Evolutionary conservation across 2,888 invertebrate species (phyloP), one percentile per base, ranked within the genome.

Genomic region (Trachelus stipa): DNA sequence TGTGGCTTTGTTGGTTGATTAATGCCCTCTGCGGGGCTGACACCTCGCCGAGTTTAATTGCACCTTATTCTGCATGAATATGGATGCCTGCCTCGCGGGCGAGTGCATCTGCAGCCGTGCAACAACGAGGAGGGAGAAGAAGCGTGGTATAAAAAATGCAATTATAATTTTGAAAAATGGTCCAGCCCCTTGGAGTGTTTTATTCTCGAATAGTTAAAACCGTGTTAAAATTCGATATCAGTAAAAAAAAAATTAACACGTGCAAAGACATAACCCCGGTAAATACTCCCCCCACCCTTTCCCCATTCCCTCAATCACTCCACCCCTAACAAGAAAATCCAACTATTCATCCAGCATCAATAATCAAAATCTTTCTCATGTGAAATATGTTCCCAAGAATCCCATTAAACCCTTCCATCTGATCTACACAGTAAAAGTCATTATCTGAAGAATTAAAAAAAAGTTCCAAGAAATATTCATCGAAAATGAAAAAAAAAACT

Each of bases 51-150:
- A 88, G 87, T 91, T 91, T 91, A 91, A 91, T 91, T 91, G 91
- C 90, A 90, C 90, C 91, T 91, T 90, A 90, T 91, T 91, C 90
- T 81, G 85, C 89, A 91, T 91, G 91, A 91, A 91, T 91, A 91
- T 91, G 91, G 90, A 91, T 91, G 90, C 86, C 80, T 89, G 88
- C 89, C 89, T 89, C 84, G 86, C 88, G 89, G 90, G 85, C 87
- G 84, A 79, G 80, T 77, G 80, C 82, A 33, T 34, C 34, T 74
- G 74, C 37, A 37, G 35, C 75, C 71, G 71, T 31, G 34, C 1
- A 33, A 11, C 31, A 31, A 9, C 12, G 12, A 12, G 71, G 71
- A 34, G 71, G 71, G 31, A 71, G 71, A 71, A 78, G 76, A 77
- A 76, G 77, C 40, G 76, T 76, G 79, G 83, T 82, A 85, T 86